Conservation (phyloP, 2,888 invertebrate genomes). For the Dynastes hyllus region DNA sequence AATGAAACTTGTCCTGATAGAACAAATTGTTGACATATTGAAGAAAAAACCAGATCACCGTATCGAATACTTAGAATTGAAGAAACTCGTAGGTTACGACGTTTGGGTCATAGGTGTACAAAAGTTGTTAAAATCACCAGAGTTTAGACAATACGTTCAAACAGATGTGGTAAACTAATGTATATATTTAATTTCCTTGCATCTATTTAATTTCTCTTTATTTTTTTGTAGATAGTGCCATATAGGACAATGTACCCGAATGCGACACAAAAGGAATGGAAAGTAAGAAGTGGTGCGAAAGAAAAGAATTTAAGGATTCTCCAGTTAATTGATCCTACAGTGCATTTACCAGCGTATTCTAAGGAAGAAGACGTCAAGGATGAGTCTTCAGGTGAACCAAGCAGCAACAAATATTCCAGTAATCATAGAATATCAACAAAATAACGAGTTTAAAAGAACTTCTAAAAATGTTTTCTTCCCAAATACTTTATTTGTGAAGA, state of each 20-base stretch:
- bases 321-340: conserved; percentile 75
- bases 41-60: conserved; percentile 73
- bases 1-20: conserved; percentile 73
- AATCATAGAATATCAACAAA: conserved; percentile 17
- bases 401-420: not conserved
- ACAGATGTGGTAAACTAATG: conserved; percentile 69
- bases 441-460: no score
- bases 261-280: conserved; percentile 73
- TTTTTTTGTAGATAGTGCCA: conserved; percentile 66
- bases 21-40: conserved; percentile 74
- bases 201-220: not conserved
- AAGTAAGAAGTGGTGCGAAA: conserved; percentile 69
- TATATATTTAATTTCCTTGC: not conserved
- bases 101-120: conserved; percentile 67
- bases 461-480: no score
- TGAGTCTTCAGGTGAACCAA: conserved; percentile 57
- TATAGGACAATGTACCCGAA: conserved; percentile 74
- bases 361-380: conserved; percentile 63
- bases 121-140: conserved; percentile 73
- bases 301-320: conserved; percentile 74
- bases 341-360: conserved; percentile 73
- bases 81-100: conserved; percentile 68
- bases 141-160: conserved; percentile 73
- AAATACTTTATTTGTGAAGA: no score
- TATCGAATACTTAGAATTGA: conserved; percentile 73